Evolutionary conservation across 2,113 vertebrate species (phyloP).

Genomic region (Apodemus sylvaticus): DNA sequence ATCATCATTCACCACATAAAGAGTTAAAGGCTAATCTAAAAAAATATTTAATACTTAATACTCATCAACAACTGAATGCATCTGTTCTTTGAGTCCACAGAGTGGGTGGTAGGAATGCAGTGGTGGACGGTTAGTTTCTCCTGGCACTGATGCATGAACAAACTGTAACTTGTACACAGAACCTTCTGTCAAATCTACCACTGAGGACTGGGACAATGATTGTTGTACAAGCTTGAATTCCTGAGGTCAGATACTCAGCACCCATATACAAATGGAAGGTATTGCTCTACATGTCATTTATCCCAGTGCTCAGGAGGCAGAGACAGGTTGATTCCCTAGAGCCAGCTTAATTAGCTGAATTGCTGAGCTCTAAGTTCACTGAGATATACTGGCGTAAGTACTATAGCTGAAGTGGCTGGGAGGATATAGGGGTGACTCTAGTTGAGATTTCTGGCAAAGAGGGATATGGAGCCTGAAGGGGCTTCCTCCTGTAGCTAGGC

Average conservation of each 20-base stretch:
- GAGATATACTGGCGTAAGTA: background rate
- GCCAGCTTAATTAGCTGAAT: background rate
- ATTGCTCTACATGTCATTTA: background rate
- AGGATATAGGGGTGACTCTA: too few species aligned
- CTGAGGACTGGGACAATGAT: background rate
- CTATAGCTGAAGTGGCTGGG: background rate
- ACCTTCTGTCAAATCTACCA: constrained; percentile 54
- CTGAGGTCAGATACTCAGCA: background rate
- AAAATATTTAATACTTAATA: background rate
- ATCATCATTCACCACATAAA: background rate
- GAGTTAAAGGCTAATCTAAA: background rate
- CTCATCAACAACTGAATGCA: background rate
- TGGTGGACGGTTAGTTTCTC: constrained; percentile 24
- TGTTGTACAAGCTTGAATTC: background rate
- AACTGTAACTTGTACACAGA: constrained; percentile 41
- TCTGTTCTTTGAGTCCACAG: constrained; percentile 35
- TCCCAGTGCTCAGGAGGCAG: background rate
- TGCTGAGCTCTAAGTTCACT: background rate
- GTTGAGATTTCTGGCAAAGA: too few species aligned
- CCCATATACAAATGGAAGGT: background rate
- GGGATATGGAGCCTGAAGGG: too few species aligned
- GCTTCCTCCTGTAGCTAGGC: too few species aligned
- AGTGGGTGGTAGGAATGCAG: background rate
- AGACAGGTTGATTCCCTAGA: background rate
- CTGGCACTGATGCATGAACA: constrained; percentile 50